phyloP scores from a whole-genome alignment of 1,140 invertebrate genomes.

The Archegozetes longisetosus region DNA sequence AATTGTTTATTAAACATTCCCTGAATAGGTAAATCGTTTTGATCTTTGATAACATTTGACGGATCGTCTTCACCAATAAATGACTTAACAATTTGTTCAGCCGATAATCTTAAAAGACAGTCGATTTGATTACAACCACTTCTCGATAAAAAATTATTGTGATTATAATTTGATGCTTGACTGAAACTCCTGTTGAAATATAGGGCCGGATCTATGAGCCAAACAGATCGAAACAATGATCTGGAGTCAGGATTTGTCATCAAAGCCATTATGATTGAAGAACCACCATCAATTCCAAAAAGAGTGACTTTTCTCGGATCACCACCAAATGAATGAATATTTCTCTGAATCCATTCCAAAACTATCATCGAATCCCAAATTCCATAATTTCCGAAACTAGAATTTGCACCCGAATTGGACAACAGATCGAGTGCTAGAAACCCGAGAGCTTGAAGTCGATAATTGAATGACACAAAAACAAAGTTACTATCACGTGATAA shows the following conservation, averaged over 20 bases:
- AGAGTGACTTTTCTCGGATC: conserved; percentile 27
- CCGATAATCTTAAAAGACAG: conserved; percentile 11
- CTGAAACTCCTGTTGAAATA: conserved; percentile 18
- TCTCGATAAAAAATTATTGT: background rate
- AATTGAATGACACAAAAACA: conserved; percentile 78
- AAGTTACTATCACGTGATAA: conserved; percentile 43
- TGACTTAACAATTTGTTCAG: conserved; percentile 13
- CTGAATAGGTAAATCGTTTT: conserved; percentile 23
- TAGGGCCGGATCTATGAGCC: conserved; percentile 20
- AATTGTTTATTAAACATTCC: conserved; percentile 22
- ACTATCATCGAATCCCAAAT: conserved; percentile 33
- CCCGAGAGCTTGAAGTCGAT: conserved; percentile 83
- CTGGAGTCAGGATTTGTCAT: conserved; percentile 16
- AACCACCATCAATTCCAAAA: conserved; percentile 21
- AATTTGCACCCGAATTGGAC: conserved; percentile 13
- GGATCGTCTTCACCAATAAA: conserved; percentile 22
- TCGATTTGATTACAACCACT: conserved; percentile 4
- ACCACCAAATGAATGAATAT: conserved; percentile 33
- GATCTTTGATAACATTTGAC: conserved; percentile 21
- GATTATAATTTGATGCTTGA: conserved; percentile 7
- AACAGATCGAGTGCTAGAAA: conserved; percentile 20
- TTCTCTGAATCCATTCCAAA: conserved; percentile 32
- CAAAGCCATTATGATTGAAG: conserved; percentile 19
- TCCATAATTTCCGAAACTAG: conserved; percentile 33
- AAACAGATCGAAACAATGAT: conserved; percentile 16